These are phyloP conservation scores for Peucedramus taeniatus DNA, from an alignment of 2,113 vertebrate species.

Conservation along the genomic window DNA sequence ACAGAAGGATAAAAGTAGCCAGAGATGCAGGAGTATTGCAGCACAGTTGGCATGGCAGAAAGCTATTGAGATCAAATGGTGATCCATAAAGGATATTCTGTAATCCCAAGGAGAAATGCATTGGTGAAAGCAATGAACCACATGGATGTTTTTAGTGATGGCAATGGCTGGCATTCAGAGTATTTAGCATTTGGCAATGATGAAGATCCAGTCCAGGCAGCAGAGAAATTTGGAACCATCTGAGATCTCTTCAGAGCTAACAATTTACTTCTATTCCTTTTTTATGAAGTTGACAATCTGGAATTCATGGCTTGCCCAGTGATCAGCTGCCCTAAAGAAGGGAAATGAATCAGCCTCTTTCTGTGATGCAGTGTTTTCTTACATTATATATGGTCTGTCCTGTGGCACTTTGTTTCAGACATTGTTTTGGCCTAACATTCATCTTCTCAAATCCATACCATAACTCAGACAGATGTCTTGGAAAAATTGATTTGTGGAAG, in stretches of 20 bases:
- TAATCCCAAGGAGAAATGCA: neutral
- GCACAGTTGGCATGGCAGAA: neutral
- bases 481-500: neutral
- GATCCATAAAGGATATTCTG: neutral
- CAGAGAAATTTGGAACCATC: neutral
- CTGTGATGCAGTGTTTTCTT: neutral
- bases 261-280: conserved; percentile 14
- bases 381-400: neutral
- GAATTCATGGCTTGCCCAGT: neutral
- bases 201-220: neutral
- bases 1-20: neutral
- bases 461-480: neutral
- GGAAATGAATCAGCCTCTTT: neutral
- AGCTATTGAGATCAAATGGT: neutral
- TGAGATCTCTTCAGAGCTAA: neutral
- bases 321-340: neutral
- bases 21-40: neutral
- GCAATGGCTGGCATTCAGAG: neutral
- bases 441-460: neutral
- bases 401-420: neutral
- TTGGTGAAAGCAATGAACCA: neutral
- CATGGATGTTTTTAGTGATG: neutral
- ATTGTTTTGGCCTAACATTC: neutral
- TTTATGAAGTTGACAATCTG: neutral
- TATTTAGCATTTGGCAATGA: neutral